Evolutionary conservation across 2,113 vertebrate species (phyloP), one percentile per base, ranked within the genome.

Genomic region (Microcebus jonahi): DNA sequence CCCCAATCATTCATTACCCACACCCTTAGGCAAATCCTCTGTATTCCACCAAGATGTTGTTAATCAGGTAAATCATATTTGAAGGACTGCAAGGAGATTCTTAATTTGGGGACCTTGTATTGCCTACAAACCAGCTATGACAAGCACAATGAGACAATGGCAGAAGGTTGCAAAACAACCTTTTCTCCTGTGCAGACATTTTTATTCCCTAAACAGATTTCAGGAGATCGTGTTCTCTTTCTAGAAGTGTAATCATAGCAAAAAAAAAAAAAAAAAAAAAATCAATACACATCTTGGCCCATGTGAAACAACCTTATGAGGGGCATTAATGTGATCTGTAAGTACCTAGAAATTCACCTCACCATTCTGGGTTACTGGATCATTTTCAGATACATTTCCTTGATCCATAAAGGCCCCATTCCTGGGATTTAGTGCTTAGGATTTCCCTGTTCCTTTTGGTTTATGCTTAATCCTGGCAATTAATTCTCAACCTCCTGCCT

Each of bases 161-260:
- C 25, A 67, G 27, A 59, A 94, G 67, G 77, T 94, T 17, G 93
- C 90, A 81, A 57, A 31, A 20, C 6, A 25, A n/a, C 31, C 48
- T 95, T 94, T 88, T 45, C 29, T 92, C 36, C 48, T 42, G 17
- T 11, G 17, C 9, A 63, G 63, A 79, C 6, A n/a, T 50, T 85
- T 92, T 65, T 39, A 70, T 92, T 63, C 79, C 67, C 25, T 48
- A 65, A 81, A 83, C 45, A 88, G 55, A 96, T 86, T 75, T 87
- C 70, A 95, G 50, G 95, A 93, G 42, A 95, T 70, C 68, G 65
- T 85, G 75, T 96, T 98, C 95, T 97, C 86, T 88, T 94, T 96
- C 85, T 97, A 81, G 34, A 98, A 97, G 88, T 93, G 48, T 85
- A 97, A 79, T 73, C 88, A 91, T 65, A 79, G 20, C 18, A 36